Conservation (phyloP, 2,888 invertebrate species). For the Perdita meconis region DNA sequence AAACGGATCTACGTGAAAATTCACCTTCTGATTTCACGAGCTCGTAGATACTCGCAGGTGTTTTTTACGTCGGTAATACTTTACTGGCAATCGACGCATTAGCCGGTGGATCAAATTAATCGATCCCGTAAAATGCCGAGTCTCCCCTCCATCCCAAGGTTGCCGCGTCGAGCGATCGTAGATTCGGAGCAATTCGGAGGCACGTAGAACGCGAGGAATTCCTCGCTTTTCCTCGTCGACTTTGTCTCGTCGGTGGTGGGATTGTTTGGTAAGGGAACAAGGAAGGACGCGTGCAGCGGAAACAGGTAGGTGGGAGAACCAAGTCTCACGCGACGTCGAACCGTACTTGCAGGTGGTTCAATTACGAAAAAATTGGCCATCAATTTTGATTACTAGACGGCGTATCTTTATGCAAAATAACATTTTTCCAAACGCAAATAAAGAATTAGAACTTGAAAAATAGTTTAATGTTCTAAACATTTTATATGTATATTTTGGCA, state of each 20-base stretch:
- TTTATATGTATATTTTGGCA: too few relatives aligned
- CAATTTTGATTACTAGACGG: too few relatives aligned
- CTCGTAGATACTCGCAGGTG: constrained; percentile 35
- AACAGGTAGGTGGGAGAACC: constrained; percentile 64
- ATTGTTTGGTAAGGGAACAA: constrained; percentile 62
- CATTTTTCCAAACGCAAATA: too few relatives aligned
- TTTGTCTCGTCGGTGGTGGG: constrained; percentile 59
- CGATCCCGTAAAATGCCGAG: background rate
- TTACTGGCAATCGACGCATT: background rate
- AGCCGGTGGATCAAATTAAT: constrained; percentile 8
- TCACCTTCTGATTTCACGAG: constrained; percentile 20
- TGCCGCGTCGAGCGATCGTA: constrained; percentile 1
- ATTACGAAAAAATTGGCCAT: too few relatives aligned
- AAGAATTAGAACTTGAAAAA: too few relatives aligned
- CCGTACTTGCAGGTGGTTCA: too few relatives aligned
- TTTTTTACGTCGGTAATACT: constrained; percentile 19
- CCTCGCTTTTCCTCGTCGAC: constrained; percentile 64
- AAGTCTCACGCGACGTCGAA: too few relatives aligned
- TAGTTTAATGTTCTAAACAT: too few relatives aligned
- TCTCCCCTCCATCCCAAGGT: constrained; percentile 9
- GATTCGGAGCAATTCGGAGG: constrained; percentile 5
- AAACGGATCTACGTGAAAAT: too few relatives aligned
- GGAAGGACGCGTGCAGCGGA: constrained; percentile 61
- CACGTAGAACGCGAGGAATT: constrained; percentile 71
- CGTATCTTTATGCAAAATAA: too few relatives aligned